phyloP scores from a whole-genome alignment of 2,113 vertebrate genomes.

The Procavia capensis region DNA sequence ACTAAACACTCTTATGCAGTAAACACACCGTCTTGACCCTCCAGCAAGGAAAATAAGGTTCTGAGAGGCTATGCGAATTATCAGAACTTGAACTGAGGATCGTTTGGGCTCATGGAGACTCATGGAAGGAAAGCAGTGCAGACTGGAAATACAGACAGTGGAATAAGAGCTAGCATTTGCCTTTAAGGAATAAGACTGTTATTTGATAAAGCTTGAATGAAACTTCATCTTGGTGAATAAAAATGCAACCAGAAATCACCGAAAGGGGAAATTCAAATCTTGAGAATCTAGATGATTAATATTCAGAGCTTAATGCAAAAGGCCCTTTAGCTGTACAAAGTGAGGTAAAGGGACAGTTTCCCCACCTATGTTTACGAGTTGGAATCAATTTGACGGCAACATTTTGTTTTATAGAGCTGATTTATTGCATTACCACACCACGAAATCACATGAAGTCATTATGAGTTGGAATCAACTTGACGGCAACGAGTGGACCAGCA shows the following conservation, averaged over 20 bases:
- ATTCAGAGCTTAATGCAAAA: slow-evolving; percentile 60
- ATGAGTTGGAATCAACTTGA: too few relatives aligned
- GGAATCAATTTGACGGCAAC: too few relatives aligned
- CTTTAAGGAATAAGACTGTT: background rate
- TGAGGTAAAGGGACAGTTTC: background rate
- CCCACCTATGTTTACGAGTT: background rate
- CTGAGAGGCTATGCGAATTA: background rate
- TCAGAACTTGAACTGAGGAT: slow-evolving; percentile 1
- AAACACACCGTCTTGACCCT: background rate
- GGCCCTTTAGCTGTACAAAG: background rate
- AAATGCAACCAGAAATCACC: slow-evolving; percentile 53
- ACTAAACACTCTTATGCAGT: background rate
- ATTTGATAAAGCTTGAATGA: background rate
- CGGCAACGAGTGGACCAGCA: too few relatives aligned
- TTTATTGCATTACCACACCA: slow-evolving; percentile 15
- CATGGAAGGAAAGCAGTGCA: background rate
- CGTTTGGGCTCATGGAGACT: background rate
- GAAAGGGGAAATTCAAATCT: slow-evolving; percentile 25
- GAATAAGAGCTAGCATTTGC: background rate
- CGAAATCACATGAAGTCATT: too few relatives aligned
- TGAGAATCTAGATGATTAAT: slow-evolving; percentile 66
- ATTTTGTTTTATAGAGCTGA: background rate
- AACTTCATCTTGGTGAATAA: slow-evolving; percentile 57
- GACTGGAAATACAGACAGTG: background rate
- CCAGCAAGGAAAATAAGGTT: background rate